phyloP scores from a whole-genome alignment of 2,113 vertebrate genomes.

The Collichthys lucidus region DNA sequence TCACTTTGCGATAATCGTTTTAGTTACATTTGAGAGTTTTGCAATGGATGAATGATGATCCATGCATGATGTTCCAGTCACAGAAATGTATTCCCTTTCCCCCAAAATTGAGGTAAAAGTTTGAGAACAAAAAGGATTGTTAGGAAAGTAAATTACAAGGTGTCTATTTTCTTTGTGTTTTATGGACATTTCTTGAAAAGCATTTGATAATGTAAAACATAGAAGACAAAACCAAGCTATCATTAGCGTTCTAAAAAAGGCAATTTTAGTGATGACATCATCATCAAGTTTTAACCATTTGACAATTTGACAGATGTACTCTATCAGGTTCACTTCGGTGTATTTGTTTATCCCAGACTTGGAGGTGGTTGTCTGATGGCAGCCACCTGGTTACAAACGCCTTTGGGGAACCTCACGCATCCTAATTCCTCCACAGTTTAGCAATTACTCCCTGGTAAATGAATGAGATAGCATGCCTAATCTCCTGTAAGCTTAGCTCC shows the following conservation, averaged over 20 bases:
- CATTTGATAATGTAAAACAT: neutral
- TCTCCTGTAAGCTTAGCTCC: slow-evolving; percentile 86
- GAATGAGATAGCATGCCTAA: slow-evolving; percentile 84
- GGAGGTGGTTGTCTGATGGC: slow-evolving; percentile 70
- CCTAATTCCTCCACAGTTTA: slow-evolving; percentile 84
- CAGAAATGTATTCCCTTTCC: neutral
- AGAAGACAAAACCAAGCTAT: neutral
- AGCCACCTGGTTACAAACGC: slow-evolving; percentile 76
- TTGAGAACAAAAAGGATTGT: neutral
- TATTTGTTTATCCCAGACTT: slow-evolving; percentile 66
- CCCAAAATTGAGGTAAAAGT: neutral
- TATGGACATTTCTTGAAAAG: neutral
- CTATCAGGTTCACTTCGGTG: slow-evolving; percentile 56
- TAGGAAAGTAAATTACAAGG: neutral
- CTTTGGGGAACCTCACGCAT: slow-evolving; percentile 76
- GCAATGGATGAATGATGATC: no score
- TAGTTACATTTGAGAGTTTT: neutral
- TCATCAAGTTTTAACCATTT: slow-evolving; percentile 46
- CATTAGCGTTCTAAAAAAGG: neutral
- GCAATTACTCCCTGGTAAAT: slow-evolving; percentile 84
- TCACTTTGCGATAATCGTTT: neutral
- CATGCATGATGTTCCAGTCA: neutral
- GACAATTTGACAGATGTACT: slow-evolving; percentile 56
- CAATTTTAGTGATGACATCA: neutral
- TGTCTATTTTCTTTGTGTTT: neutral